Base-by-base conservation (phyloP, 2,888 invertebrate species). In the Hybos culiciformis region DNA sequence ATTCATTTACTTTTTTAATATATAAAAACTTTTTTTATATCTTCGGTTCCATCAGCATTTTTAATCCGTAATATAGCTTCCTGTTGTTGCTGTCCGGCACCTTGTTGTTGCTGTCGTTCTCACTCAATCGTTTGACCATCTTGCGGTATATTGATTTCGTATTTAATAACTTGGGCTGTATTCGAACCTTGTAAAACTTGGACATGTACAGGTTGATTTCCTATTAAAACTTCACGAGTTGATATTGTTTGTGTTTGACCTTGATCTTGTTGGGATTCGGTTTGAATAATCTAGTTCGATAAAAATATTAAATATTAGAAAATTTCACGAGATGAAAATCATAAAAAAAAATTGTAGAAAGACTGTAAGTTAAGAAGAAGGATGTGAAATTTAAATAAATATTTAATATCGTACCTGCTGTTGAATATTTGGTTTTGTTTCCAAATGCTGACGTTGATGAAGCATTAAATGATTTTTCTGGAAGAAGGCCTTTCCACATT, bases 401-500 rank as follows among this genome's bases (percentile, higher is more conserved):
- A 3, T 26, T 26, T 12, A 26, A 26, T 12, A 29, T 29, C 62
- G 53, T 56, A 63, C 63, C 61, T 71, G 69, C 48, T 62, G 58
- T 43, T 56, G 55, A 40, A 53, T 51, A 49, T 56, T 57, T 59
- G 70, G 63, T 53, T 66, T 66, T 32, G 67, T 65, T 57, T 67
- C 67, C 55, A 68, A 57, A 63, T 85, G 84, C 56, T 84, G 84
- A 43, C 85, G 71, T 63, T 85, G 84, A 60, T 86, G 86, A 43
- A 85, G 68, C 69, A 83, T 75, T 46, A 86, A 68, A 57, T 86
- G 85, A 61, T 84, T 85, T 67, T 85, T 85, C 65, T 86, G 86
- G 71, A 83, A 83, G 72, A 86, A 86, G 12, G 83, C 83, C 60
- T 85, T 86, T 44, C 83, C 83, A 58, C 86, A 86, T 57, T 82